Conservation (phyloP, 2,888 invertebrate genomes). For the Malacosoma neustria region DNA sequence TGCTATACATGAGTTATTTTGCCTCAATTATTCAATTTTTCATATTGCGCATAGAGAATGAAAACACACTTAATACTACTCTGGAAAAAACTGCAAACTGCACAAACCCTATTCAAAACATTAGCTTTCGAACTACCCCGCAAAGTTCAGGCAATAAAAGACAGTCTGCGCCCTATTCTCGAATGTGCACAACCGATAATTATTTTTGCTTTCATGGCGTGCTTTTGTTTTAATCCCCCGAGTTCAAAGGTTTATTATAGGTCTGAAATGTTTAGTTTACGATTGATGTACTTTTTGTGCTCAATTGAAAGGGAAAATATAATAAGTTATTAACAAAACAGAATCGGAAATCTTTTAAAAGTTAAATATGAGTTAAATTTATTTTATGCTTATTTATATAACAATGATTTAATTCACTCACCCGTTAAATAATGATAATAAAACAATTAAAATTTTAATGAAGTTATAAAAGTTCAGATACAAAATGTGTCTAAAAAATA, state of each 20-base stretch:
- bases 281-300: neutral
- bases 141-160: conserved; percentile 6
- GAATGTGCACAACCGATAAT: neutral
- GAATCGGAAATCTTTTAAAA: too few relatives aligned
- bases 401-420: too few relatives aligned
- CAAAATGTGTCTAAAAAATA: too few relatives aligned
- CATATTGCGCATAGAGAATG: neutral
- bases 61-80: neutral
- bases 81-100: neutral
- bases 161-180: neutral
- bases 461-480: too few relatives aligned
- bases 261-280: neutral
- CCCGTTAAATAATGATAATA: too few relatives aligned
- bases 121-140: neutral
- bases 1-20: too few relatives aligned
- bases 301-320: neutral
- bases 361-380: too few relatives aligned
- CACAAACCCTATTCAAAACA: neutral
- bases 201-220: neutral
- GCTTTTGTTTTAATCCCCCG: neutral
- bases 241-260: neutral
- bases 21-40: too few relatives aligned
- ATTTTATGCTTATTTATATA: too few relatives aligned
- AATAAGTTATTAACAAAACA: too few relatives aligned
- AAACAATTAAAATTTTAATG: too few relatives aligned